Evolutionary conservation across 2,888 invertebrate genomes (phyloP), one percentile per base, ranked within the genome.

Genomic region (Bunonema sp.): DNA sequence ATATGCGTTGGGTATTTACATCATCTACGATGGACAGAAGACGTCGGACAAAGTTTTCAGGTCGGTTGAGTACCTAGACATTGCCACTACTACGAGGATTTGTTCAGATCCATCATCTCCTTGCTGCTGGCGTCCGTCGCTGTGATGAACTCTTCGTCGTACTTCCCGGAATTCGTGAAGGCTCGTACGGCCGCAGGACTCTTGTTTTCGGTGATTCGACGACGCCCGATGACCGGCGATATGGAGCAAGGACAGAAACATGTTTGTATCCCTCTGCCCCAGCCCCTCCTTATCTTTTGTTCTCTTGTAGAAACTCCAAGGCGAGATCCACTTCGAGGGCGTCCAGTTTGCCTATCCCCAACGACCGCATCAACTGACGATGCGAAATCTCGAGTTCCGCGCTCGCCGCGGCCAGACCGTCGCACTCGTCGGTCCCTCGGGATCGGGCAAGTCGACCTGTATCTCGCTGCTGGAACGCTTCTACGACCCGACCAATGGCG

Each of bases 361-460:
- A 16, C 52, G 69, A 20, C 64, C 48, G 19, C 30, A 45, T 16
- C 28, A 37, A 4, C 36, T 31, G 1, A 41, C 52, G n/a, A 34
- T 70, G 21, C 52, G 59, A 22, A 65, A 64, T 3, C 41, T 71
- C n/a, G 52, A 49, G 26, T 35, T 70, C 1, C 33, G 35, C 1
- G 63, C 69, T 2, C 28, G 22, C 19, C 32, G 32, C 10, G 50
- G 51, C 15, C 62, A 52, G 40, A 57, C 49, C 2, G 43, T 64
- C 8, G 62, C 65, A 15, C 36, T 62, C 34, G 72, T 74, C 3
- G 85, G 39, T 71, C 78, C 78, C 1, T 83, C 83, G 46, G 86
- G 86, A 0, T 84, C 83, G 65, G 86, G 86, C 3, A 87, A 86
- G 71, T 82, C 82, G 31, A 86, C 86, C 0, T 79, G 82, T 34